Conservation (phyloP, 2,113 vertebrate species). For the Apus apus region DNA sequence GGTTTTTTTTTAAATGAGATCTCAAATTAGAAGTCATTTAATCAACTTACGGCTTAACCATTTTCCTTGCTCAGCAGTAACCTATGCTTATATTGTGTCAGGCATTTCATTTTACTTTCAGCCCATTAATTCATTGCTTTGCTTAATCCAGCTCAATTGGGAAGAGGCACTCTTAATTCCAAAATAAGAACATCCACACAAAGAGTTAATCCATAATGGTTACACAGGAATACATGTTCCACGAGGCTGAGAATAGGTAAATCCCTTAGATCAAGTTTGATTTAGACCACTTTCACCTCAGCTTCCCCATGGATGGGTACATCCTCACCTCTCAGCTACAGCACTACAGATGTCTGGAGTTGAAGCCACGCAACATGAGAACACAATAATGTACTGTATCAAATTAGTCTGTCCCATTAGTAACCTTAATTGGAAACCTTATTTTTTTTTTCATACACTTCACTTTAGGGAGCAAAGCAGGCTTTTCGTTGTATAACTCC, state of each 20-base stretch:
- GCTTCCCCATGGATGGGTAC: background rate
- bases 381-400: background rate
- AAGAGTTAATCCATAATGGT: background rate
- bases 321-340: background rate
- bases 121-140: background rate
- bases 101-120: background rate
- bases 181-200: background rate
- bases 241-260: background rate
- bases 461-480: background rate
- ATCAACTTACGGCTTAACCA: background rate
- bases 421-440: background rate
- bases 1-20: background rate
- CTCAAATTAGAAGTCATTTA: background rate
- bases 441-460: background rate
- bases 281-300: background rate
- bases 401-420: background rate
- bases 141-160: background rate
- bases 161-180: background rate
- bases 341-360: rapidly evolving
- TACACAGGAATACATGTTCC: background rate
- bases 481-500: background rate
- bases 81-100: background rate
- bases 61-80: background rate
- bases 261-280: background rate
- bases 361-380: background rate